Percentiles rank a stretch among this genome's conserved stretches.
Conservation (phyloP, 2,888 invertebrate species). For the Melanargia galathea region DNA sequence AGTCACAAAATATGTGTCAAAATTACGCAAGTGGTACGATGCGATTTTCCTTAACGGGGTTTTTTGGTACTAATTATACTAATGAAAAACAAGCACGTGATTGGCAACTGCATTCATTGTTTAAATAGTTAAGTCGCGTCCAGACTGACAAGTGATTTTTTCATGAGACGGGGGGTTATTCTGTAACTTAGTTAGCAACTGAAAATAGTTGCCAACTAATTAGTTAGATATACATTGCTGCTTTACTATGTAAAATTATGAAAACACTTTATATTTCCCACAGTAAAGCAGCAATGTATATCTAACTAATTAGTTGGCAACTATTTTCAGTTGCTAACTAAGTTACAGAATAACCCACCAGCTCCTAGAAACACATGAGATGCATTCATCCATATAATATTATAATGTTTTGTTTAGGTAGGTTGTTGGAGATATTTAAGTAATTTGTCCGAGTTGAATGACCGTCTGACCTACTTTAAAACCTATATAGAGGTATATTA, state of each 20-base stretch:
- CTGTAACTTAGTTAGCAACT: too few species aligned
- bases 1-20: neutral
- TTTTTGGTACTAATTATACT: neutral
- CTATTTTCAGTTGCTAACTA: too few species aligned
- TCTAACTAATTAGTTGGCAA: too few species aligned
- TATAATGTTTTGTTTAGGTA: neutral
- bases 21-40: neutral
- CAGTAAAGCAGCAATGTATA: too few species aligned
- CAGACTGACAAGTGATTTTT: neutral
- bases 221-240: too few species aligned
- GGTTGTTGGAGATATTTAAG: neutral
- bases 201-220: too few species aligned
- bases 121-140: neutral
- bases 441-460: neutral
- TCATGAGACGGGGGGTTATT: too few species aligned
- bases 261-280: too few species aligned
- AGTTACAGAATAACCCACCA: too few species aligned
- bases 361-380: neutral
- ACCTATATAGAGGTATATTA: neutral
- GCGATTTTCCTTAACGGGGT: neutral
- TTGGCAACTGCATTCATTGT: neutral
- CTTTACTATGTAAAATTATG: too few species aligned
- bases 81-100: conserved; percentile 9
- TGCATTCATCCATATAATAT: neutral
- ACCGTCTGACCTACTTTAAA: neutral